Percentiles rank a stretch among this genome's conserved stretches.
These are phyloP conservation scores for Carassius carassius DNA, from an alignment of 2,113 vertebrate species.

Conservation along the genomic window DNA sequence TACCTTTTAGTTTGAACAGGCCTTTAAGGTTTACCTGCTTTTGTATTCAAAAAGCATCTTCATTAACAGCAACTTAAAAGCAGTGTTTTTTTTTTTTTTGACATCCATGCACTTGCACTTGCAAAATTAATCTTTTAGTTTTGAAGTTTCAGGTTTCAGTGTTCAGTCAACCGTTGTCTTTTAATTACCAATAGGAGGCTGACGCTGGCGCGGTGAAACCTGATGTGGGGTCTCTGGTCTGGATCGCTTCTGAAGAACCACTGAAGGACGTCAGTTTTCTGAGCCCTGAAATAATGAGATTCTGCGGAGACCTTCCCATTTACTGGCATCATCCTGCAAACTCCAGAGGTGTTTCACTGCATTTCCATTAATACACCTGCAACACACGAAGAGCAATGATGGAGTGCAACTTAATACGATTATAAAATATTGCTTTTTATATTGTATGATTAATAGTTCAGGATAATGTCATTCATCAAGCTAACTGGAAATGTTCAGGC, in stretches of 20 bases:
- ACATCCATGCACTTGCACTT: no score
- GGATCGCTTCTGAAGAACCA: constrained; percentile 86
- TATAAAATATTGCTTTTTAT: not conserved
- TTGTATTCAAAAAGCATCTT: no score
- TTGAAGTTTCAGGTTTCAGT: no score
- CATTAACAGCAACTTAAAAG: no score
- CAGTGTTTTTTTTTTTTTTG: no score
- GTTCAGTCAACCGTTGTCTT: not conserved
- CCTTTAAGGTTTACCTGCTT: no score
- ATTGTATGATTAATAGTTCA: not conserved
- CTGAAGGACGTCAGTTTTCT: constrained; percentile 87
- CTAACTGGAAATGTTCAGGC: not conserved
- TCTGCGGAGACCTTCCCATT: constrained; percentile 87
- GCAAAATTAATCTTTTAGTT: no score
- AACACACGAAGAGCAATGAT: not conserved
- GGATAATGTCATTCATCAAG: not conserved
- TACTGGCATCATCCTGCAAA: constrained; percentile 88
- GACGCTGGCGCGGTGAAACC: constrained; percentile 67
- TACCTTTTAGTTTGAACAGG: no score
- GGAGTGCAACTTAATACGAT: not conserved
- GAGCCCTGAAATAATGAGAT: constrained; percentile 86
- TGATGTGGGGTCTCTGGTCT: constrained; percentile 86
- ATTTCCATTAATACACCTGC: not conserved
- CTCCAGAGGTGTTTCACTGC: constrained; percentile 80
- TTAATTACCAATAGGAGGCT: constrained; percentile 50